Conservation (phyloP, 2,113 vertebrate genomes). For the Etia nguti region DNA sequence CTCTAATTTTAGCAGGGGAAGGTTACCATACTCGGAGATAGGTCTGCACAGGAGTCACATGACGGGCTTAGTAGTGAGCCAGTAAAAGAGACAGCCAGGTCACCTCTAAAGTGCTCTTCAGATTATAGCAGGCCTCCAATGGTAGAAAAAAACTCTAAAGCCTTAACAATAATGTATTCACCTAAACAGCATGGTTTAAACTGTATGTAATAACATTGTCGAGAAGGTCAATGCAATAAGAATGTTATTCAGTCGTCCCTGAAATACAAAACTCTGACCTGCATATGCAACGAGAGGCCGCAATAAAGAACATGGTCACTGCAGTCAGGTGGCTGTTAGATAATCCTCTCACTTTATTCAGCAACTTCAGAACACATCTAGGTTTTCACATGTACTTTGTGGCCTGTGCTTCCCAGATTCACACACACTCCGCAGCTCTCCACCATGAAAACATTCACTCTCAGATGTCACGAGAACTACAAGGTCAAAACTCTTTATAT, state of each 20-base stretch:
- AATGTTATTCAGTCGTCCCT: background rate
- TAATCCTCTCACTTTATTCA: background rate
- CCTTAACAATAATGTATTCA: background rate
- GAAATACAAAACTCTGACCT: background rate
- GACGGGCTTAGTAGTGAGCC: slow-evolving; percentile 1
- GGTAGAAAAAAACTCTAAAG: background rate
- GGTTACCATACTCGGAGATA: slow-evolving; percentile 53
- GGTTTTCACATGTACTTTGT: background rate
- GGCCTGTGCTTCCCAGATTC: background rate
- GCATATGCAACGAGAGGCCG: background rate
- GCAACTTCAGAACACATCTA: background rate
- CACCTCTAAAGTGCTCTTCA: slow-evolving; percentile 33
- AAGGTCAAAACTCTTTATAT: slow-evolving; percentile 9
- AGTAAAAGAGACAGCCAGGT: slow-evolving; percentile 28
- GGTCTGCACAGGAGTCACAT: slow-evolving; percentile 44
- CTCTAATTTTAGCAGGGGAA: slow-evolving; percentile 62
- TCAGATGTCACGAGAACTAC: slow-evolving; percentile 10
- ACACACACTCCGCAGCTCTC: background rate
- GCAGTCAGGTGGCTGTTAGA: background rate
- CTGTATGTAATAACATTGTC: background rate
- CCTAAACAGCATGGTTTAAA: background rate
- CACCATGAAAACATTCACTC: background rate
- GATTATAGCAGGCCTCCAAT: background rate
- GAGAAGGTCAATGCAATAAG: background rate
- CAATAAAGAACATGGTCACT: background rate